Evolutionary conservation across 64 coral and sea anemone species (phyloP), one percentile per base, ranked within the genome.

Genomic region (Stichodactyla mertensii): DNA sequence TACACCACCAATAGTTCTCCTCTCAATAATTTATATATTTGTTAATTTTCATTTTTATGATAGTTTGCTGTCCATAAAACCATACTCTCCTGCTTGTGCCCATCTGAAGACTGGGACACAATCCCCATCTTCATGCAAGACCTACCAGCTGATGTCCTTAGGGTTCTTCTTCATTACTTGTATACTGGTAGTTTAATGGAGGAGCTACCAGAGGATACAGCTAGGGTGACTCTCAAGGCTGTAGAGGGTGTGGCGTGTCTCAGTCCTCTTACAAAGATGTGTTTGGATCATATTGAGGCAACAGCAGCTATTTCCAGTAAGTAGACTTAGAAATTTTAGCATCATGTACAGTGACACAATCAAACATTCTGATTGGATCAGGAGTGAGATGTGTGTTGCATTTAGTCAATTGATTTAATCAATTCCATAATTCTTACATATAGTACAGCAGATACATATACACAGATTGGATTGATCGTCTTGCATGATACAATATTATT

Each of bases 51-150:
- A 28, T 22, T 54, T 89, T 77, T 22, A 66, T 55, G 10, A 83
- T 82, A 92, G 90, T 87, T 92, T 56, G 20, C 9, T 74, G 90
- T 80, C 45, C 90, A 92, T 74, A 92, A 87, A 77, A 92, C 85
- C n/a, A 18, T 92, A 23, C 55, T 92, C n/a, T 87, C 84, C 23
- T 87, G 85, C 52, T 82, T 87, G 22, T 87, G 83, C 82, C 27
- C 86, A 79, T 64, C 69, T 52, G 51, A 87, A 10, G 15, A 71
- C 28, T 92, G 90, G 90, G 85, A 87, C 80, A 92, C 54, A 54
- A 83, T 87, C 64, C 85, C 90, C 56, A 14, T 58, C 52, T 87
- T 81, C 26, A 56, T 92, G 13, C 51, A 53, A 55, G 54, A 59
- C 55, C 52, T 83, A 7, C 58, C 85, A 7, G 31, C 77, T 27